Evolutionary conservation across 2,113 vertebrate species (phyloP).

Genomic region (Tapirus terrestris): DNA sequence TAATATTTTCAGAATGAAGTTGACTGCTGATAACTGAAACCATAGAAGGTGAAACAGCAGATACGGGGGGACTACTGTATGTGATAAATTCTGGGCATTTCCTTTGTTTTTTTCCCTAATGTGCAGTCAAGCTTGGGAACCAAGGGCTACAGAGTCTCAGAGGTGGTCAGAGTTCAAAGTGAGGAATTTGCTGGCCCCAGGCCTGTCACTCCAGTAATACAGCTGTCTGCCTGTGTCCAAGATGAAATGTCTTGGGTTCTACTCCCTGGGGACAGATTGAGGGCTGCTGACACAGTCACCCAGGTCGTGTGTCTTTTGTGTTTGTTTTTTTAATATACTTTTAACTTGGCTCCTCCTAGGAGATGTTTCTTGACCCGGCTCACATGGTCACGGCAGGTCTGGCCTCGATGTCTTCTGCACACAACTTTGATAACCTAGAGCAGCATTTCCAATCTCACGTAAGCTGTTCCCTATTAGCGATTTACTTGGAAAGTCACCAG

Average conservation of each 20-base stretch:
- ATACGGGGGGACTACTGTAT: background rate
- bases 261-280: background rate
- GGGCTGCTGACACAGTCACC: background rate
- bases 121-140: background rate
- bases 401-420: background rate
- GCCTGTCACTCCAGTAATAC: background rate
- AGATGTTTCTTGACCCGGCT: background rate
- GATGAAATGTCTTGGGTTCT: background rate
- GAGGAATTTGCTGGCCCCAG: background rate
- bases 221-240: background rate
- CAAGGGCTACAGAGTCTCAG: background rate
- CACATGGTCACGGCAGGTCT: background rate
- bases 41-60: background rate
- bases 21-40: background rate
- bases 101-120: background rate
- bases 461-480: background rate
- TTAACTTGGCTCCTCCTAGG: background rate
- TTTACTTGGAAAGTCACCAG: background rate
- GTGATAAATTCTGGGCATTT: background rate
- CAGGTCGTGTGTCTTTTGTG: background rate
- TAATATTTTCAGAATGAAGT: background rate
- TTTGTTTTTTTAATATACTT: background rate
- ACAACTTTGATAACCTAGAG: background rate
- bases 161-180: background rate
- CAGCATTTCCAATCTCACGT: background rate